These are phyloP conservation scores for Rhagoletis pomonella DNA, from an alignment of 1,140 invertebrate species.

Conservation along the genomic window DNA sequence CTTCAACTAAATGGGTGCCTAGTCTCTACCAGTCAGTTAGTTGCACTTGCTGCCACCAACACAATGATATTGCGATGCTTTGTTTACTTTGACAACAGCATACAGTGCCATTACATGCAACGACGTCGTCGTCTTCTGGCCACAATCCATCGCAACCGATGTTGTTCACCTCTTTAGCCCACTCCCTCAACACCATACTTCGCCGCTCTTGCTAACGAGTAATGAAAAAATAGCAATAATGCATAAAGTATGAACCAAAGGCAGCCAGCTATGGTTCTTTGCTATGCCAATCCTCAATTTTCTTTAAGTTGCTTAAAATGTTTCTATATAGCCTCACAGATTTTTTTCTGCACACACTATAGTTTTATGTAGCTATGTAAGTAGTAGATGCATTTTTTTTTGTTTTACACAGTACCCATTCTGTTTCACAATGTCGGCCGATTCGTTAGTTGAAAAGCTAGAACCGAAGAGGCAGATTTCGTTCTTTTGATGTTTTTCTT, in stretches of 20 bases:
- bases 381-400: too few relatives aligned
- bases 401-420: neutral
- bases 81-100: conserved; percentile 5
- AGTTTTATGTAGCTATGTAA: neutral
- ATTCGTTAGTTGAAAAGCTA: neutral
- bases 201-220: neutral
- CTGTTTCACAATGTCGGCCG: neutral
- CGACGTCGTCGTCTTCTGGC: neutral
- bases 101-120: neutral
- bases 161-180: conserved; percentile 43
- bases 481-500: neutral
- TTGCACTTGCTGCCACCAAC: neutral
- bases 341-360: neutral
- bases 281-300: neutral
- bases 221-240: neutral
- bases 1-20: conserved; percentile 6
- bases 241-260: neutral
- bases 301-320: neutral
- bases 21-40: conserved; percentile 3
- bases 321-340: neutral
- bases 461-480: neutral
- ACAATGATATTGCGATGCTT: neutral
- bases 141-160: neutral
- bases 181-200: conserved; percentile 21
- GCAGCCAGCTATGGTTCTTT: conserved; percentile 6